These are phyloP conservation scores for Diacarnus erythraeanus DNA, from an alignment of 37 sponge, comb jelly and placozoan species.

Conservation along the genomic window DNA sequence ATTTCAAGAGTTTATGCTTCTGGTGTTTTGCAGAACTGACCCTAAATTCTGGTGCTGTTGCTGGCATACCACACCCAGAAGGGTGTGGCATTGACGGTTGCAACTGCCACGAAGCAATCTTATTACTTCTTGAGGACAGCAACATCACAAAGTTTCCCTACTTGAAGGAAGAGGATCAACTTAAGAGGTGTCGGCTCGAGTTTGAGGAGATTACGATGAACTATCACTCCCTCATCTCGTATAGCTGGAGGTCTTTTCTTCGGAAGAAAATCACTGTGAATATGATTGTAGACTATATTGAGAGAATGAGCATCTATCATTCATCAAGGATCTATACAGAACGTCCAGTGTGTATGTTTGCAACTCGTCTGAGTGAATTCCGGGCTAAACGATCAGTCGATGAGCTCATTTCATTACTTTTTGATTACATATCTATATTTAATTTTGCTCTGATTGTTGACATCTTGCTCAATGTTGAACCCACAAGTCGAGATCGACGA, in stretches of 20 bases:
- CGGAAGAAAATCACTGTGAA: background rate
- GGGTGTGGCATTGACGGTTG: constrained; percentile 1
- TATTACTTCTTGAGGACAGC: background rate
- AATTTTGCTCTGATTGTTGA: background rate
- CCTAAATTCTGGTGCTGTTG: background rate
- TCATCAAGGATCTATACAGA: background rate
- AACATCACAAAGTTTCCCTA: background rate
- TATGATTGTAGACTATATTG: background rate
- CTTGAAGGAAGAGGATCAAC: background rate
- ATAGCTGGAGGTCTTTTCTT: background rate
- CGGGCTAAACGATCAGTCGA: background rate
- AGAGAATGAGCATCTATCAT: background rate
- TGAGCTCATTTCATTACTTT: background rate
- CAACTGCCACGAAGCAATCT: background rate
- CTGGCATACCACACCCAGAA: too few species aligned
- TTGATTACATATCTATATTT: background rate
- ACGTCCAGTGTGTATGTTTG: background rate
- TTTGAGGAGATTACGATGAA: background rate
- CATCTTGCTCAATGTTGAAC: background rate
- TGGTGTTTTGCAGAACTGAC: background rate
- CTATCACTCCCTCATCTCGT: background rate
- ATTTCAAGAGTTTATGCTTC: too few species aligned
- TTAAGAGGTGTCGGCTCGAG: background rate
- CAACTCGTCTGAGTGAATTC: background rate
- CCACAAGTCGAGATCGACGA: background rate